These are phyloP conservation scores for Sardinella longiceps DNA, from an alignment of 2,797 vertebrate genomes.

Conservation along the genomic window DNA sequence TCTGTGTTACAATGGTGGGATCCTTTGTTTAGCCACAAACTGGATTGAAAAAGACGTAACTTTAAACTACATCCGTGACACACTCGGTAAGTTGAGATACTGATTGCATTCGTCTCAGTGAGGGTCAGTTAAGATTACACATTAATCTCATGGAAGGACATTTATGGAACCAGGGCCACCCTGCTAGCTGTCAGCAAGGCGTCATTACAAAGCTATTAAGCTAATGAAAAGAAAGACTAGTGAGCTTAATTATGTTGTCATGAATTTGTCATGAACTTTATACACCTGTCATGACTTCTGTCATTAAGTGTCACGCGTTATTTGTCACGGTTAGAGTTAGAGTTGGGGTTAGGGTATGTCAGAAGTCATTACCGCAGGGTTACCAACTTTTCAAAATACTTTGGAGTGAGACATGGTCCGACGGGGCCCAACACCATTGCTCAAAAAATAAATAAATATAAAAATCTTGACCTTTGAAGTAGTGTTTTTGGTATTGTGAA, in stretches of 20 bases:
- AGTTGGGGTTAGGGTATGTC: too few relatives aligned
- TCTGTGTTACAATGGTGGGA: neutral
- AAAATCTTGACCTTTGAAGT: too few relatives aligned
- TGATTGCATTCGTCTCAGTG: conserved; percentile 13
- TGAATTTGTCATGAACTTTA: too few relatives aligned
- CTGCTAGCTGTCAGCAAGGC: neutral
- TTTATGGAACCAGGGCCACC: neutral
- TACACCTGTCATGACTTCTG: too few relatives aligned
- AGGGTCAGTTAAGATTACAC: neutral
- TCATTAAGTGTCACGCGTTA: too few relatives aligned
- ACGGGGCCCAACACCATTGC: too few relatives aligned
- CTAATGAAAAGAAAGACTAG: neutral
- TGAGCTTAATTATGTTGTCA: neutral
- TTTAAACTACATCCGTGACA: neutral
- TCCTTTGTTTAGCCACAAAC: conserved; percentile 10
- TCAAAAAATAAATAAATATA: too few relatives aligned
- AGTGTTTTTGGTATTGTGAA: too few relatives aligned
- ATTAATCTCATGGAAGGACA: neutral
- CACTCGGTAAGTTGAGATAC: neutral
- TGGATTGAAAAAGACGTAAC: neutral
- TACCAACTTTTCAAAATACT: too few relatives aligned
- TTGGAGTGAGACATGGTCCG: too few relatives aligned
- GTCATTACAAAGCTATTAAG: neutral
- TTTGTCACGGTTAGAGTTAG: too few relatives aligned
- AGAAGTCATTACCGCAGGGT: too few relatives aligned